phyloP scores from a whole-genome alignment of 37 sponge, comb jelly and placozoan species.

The Bolinopsis microptera region DNA sequence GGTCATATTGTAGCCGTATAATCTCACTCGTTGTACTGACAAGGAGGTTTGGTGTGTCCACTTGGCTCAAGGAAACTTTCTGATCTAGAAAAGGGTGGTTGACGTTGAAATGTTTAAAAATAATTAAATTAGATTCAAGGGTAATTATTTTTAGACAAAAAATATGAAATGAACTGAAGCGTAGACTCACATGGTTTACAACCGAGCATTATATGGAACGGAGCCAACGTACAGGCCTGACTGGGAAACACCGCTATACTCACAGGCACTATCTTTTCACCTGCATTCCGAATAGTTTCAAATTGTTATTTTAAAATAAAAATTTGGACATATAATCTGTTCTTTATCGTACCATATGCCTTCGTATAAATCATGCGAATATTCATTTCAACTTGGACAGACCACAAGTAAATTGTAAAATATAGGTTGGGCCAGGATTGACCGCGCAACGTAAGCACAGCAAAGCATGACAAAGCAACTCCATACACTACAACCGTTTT shows the following conservation, averaged over 20 bases:
- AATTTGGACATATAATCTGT: no score
- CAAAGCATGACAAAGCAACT: no score
- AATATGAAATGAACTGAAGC: no score
- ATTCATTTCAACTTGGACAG: no score
- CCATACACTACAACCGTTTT: background rate
- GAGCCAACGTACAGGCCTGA: background rate
- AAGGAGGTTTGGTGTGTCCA: background rate
- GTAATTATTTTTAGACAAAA: no score
- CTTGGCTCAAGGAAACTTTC: background rate
- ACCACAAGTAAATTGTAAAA: no score
- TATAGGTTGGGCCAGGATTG: no score
- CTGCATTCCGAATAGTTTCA: background rate
- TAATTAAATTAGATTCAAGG: no score
- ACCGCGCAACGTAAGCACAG: no score
- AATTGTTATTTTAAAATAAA: no score
- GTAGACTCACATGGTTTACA: slow-evolving; percentile 46
- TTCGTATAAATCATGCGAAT: no score
- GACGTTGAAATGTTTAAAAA: background rate
- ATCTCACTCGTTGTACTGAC: background rate
- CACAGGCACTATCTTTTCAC: background rate
- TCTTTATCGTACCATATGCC: no score
- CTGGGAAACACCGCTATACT: background rate
- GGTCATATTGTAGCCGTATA: background rate
- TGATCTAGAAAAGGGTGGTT: background rate
- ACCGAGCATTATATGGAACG: slow-evolving; percentile 1